These are phyloP conservation scores for Iselma pallidipennis DNA, from an alignment of 2,888 invertebrate genomes.

Conservation along the genomic window DNA sequence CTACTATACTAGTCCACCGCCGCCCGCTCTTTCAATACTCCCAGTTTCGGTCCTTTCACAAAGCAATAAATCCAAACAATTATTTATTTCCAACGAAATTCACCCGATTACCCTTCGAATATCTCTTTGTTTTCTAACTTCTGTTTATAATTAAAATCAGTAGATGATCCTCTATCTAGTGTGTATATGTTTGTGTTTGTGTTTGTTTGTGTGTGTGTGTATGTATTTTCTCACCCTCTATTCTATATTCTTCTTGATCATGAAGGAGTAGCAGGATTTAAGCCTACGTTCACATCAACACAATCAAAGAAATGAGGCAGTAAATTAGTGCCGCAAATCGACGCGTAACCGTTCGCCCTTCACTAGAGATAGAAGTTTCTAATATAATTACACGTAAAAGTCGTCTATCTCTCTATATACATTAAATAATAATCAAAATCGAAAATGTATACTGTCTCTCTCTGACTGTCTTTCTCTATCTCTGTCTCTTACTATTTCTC, in stretches of 20 bases:
- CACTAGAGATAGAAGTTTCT: slow-evolving; percentile 3
- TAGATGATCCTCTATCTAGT: not conserved
- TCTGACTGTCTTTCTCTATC: no score
- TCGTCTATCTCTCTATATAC: slow-evolving; percentile 5
- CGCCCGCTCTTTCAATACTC: slow-evolving; percentile 19
- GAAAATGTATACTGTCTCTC: no score
- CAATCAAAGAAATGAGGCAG: slow-evolving; percentile 42
- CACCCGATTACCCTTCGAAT: slow-evolving; percentile 49
- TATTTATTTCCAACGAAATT: slow-evolving; percentile 50
- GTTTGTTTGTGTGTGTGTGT: not conserved
- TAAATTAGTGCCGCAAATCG: slow-evolving; percentile 30
- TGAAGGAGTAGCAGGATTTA: not conserved
- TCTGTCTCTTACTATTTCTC: no score
- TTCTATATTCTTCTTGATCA: slow-evolving; percentile 11
- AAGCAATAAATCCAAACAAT: slow-evolving; percentile 50
- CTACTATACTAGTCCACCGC: not conserved
- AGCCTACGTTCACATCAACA: slow-evolving; percentile 10
- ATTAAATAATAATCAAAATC: slow-evolving; percentile 22
- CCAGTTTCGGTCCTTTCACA: slow-evolving; percentile 27
- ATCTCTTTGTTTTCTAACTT: slow-evolving; percentile 48
- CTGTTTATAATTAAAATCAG: slow-evolving; percentile 50
- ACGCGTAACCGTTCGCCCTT: not conserved
- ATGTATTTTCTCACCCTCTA: not conserved
- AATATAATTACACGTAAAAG: slow-evolving; percentile 16
- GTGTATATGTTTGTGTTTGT: not conserved